Percentiles rank a stretch among this genome's conserved stretches.
Conservation (phyloP, 2,888 invertebrate genomes). For the Lasioglossum vierecki region DNA sequence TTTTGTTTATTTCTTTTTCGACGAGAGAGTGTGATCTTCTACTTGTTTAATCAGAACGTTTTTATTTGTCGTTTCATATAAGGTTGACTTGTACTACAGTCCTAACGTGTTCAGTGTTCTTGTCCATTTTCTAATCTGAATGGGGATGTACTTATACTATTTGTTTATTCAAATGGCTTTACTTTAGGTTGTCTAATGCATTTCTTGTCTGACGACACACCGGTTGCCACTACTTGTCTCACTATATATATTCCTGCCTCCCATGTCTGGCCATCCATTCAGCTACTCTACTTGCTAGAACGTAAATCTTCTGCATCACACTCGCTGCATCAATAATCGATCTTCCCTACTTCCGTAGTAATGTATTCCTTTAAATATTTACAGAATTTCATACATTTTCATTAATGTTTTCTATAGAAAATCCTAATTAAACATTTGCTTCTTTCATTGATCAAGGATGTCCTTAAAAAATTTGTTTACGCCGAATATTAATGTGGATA, state of each 20-base stretch:
- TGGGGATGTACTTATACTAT: neutral
- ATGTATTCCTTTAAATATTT: neutral
- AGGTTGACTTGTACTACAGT: neutral
- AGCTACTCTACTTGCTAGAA: neutral
- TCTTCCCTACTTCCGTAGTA: neutral
- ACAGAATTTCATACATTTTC: neutral
- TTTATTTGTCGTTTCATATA: neutral
- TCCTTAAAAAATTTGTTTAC: neutral
- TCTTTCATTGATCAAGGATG: neutral
- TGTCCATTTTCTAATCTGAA: neutral
- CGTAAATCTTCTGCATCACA: neutral
- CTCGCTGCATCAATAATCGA: neutral
- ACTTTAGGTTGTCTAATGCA: neutral
- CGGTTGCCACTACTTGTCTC: neutral
- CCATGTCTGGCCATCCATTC: neutral
- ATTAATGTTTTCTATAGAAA: neutral
- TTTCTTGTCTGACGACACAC: neutral
- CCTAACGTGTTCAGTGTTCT: neutral
- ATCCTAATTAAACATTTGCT: neutral
- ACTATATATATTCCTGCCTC: neutral
- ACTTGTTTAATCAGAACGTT: neutral
- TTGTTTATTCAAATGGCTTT: constrained; percentile 6
- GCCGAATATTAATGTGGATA: neutral
- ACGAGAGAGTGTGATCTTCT: neutral
- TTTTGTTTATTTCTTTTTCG: neutral